Percentiles rank a stretch among this genome's conserved stretches.
phyloP scores from a whole-genome alignment of 2,888 invertebrate genomes.

The Mechanitis messenoides region DNA sequence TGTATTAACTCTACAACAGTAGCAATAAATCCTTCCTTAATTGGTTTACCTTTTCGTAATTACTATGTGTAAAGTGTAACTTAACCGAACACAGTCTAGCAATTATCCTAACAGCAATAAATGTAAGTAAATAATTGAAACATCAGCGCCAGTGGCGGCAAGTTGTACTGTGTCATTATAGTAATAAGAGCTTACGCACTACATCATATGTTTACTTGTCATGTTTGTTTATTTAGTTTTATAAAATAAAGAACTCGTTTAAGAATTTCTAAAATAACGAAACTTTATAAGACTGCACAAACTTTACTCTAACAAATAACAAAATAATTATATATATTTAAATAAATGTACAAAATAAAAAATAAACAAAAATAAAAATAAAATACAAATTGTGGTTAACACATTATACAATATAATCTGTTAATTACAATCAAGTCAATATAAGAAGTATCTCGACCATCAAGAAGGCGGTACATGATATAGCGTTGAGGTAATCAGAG shows the following conservation, averaged over 20 bases:
- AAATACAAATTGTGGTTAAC: neutral
- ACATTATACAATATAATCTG: neutral
- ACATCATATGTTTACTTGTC: neutral
- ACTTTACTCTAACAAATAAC: no score
- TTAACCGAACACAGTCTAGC: no score
- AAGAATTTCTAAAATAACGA: no score
- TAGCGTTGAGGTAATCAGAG: neutral
- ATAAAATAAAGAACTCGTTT: no score
- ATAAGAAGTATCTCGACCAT: neutral
- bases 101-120: no score
- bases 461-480: neutral
- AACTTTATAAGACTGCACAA: no score
- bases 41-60: slow-evolving; percentile 1
- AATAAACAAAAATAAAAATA: no score
- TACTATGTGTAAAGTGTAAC: no score
- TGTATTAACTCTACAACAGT: neutral
- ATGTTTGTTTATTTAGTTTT: no score
- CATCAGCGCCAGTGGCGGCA: neutral
- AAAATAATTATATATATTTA: no score
- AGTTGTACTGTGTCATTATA: neutral
- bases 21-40: slow-evolving; percentile 1
- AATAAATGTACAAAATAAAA: no score
- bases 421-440: neutral
- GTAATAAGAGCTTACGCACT: slow-evolving; percentile 1
- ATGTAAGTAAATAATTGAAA: no score